A percentile compares a stretch with the other conserved stretches of the same genome.
Conservation (phyloP, 2,888 invertebrate species). For the Prosopocoilus inquinatus region DNA sequence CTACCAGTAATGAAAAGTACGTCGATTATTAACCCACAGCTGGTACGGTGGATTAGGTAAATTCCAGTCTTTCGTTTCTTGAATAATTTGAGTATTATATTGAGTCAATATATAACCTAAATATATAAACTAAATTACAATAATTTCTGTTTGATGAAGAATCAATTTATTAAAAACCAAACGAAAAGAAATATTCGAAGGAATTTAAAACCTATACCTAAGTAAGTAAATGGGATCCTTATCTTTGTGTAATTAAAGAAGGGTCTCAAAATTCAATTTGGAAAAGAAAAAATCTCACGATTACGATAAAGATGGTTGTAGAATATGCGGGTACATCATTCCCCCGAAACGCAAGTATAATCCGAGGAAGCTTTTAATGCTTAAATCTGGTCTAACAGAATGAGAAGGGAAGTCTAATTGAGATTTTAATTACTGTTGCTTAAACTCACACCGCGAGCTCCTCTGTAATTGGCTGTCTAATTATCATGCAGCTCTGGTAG, state of each 20-base stretch:
- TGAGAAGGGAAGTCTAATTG: conserved; percentile 22
- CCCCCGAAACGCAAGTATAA: conserved; percentile 2
- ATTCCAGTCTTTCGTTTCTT: no score
- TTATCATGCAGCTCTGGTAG: conserved; percentile 37
- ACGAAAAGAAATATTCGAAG: neutral
- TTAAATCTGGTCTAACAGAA: conserved; percentile 18
- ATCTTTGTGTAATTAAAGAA: conserved; percentile 9
- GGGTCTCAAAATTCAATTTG: conserved; percentile 11
- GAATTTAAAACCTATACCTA: no score
- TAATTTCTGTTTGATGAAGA: neutral
- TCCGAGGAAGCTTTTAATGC: conserved; percentile 6
- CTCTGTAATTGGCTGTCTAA: conserved; percentile 45
- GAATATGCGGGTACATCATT: neutral
- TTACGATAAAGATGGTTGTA: neutral
- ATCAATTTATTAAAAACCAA: neutral
- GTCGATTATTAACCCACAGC: no score
- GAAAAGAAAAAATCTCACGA: neutral
- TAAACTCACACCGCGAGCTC: conserved; percentile 28
- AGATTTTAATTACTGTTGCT: conserved; percentile 20
- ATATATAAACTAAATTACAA: no score
- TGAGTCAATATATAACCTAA: no score
- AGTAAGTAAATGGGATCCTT: no score
- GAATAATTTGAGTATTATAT: no score
- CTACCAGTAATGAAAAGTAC: no score
- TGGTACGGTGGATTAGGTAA: no score